A percentile compares a stretch with the other conserved stretches of the same genome.
Conservation (phyloP, 2,888 invertebrate genomes). For the Mamestra brassicae region DNA sequence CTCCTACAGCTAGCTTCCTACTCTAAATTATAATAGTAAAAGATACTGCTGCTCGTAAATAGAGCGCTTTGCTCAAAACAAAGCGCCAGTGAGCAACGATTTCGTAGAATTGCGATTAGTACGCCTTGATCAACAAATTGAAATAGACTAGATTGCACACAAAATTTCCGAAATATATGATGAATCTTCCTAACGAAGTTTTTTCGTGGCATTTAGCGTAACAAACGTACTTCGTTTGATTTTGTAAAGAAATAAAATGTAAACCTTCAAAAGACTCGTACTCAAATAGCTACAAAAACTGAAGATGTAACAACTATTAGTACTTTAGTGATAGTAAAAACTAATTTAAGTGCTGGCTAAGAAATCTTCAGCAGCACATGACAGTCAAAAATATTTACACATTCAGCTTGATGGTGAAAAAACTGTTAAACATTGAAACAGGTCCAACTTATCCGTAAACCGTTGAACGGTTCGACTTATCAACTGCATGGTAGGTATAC, state of each 20-base stretch:
- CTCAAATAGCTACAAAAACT: not conserved
- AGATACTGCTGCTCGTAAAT: conserved; percentile 32
- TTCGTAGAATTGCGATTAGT: conserved; percentile 23
- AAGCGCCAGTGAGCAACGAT: conserved; percentile 7
- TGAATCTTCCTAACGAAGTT: not conserved
- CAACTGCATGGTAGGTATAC: conserved; percentile 29
- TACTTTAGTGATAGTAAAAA: not conserved
- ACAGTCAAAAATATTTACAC: not conserved
- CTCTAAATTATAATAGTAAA: conserved; percentile 25
- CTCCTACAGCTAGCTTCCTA: conserved; percentile 1
- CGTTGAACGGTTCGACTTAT: conserved; percentile 46
- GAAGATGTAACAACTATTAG: not conserved
- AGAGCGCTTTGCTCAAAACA: conserved; percentile 29
- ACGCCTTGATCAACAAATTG: conserved; percentile 18
- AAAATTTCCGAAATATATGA: conserved; percentile 4
- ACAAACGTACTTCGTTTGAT: not conserved
- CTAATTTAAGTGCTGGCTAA: not conserved
- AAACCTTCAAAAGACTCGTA: not conserved
- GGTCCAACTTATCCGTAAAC: conserved; percentile 14
- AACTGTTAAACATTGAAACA: conserved; percentile 9
- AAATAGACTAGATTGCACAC: conserved; percentile 19
- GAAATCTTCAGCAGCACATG: not conserved
- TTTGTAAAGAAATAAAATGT: not conserved
- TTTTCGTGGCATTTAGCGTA: not conserved
- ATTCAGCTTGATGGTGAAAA: not conserved